Evolutionary conservation across 2,888 invertebrate genomes (phyloP), one percentile per base, ranked within the genome.

Genomic region (Himalopsyche anomala): DNA sequence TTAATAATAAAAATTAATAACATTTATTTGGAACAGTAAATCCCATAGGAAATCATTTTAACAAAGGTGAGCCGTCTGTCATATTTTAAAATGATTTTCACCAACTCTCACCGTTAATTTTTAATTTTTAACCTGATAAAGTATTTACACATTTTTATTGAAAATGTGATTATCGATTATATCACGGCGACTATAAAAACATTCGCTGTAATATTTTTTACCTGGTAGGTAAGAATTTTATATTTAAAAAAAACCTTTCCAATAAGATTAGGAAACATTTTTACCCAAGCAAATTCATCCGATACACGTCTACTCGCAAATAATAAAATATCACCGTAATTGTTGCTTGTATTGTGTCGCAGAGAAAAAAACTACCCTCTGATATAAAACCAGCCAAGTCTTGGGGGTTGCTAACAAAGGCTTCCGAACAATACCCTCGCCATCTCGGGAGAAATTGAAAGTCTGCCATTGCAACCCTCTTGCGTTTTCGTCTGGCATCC

Each of bases 301-400:
- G 28, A 62, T 62, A 62, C 62, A 19, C 62, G 62, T n/a, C 19
- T 62, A 19, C 62, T 62, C 19, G 62, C 62, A 62, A 62, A 62
- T 62, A 62, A 62, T 42, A 56, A 81, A 54, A 84, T 56, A 81
- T 84, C 84, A 54, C 84, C 80, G 84, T 86, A 86, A 83, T 86
- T 85, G 85, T 86, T 80, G 85, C 80, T 86, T 55, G 69, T 62
- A 86, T 86, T 85, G 80, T 87, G 85, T 82, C 85, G 81, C 85
- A 51, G 55, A 80, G 45, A 81, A 83, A 85, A 85, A 79, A 84
- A 69, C 85, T 83, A 87, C 83, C 87, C 88, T 85, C 85, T 69
- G 40, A 85, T 84, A 85, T 85, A 62, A 84, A 81, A 55, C 83
- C 83, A 38, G 83, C 9, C 82, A 51, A 84, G 84, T 84, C 74